Base-by-base conservation (phyloP, 2,888 invertebrate species). In the Apamea anceps region DNA sequence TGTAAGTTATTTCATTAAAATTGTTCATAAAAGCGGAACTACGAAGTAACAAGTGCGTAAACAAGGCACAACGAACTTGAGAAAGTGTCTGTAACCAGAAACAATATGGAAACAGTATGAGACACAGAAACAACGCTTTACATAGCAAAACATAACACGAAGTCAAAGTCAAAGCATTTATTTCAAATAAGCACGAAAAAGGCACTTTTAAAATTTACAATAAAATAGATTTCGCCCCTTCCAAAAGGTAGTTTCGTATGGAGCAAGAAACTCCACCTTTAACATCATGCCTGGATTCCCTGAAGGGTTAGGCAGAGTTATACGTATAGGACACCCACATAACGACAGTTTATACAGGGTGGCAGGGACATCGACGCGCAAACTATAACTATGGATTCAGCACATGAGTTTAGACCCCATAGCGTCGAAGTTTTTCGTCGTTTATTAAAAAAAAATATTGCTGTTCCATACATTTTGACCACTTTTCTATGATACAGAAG, bases 1-100 rank as follows among this genome's bases (percentile, higher is more conserved):
- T 60, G 21, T 65, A 37, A 63, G 70, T 18, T 57, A 62, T 86
- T 77, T 76, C 28, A 82, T 86, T 82, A 70, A 82, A 86, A 76
- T 63, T 65, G 48, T 65, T 67, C 62, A 57, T 3, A n/a, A 68
- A 54, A 60, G 25, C 60, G 32, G 28, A n/a, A 62, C 66, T 37
- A 18, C 25, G n/a, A 60, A 12, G 6, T 37, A n/a, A n/a, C 6
- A 4, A 21, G 21, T 8, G 28, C 48, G 28, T 8, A 21, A 13
- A 48, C 13, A 71, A 37, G 32, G 6, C 32, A 37, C 32, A 60
- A 12, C 5, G 8, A 57, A 10, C 10, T 57, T 32, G 8, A 8
- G 8, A 51, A 51, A 25, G 8, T 51, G 13, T 21, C 28, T 2
- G 21, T 21, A 12, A 18, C 4, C 32, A 3, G 32, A n/a, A n/a